Percentiles rank a stretch among this genome's conserved stretches.
phyloP scores from a whole-genome alignment of 2,113 vertebrate genomes.

The Notechis scutatus region DNA sequence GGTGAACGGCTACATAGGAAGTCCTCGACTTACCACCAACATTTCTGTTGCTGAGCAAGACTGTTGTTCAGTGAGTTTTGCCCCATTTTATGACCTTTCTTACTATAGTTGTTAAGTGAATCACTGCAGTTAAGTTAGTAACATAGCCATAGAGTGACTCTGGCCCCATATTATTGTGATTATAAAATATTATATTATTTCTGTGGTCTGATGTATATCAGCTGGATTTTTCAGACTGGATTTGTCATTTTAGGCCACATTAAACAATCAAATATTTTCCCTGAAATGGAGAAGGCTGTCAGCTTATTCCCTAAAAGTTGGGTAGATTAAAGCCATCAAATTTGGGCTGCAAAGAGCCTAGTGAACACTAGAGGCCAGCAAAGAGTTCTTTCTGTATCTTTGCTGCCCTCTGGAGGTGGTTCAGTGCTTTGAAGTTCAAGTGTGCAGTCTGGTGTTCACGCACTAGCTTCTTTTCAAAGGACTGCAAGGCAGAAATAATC shows the following conservation, averaged over 20 bases:
- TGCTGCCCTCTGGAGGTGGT: background rate
- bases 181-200: background rate
- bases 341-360: background rate
- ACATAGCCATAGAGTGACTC: background rate
- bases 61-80: background rate
- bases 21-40: background rate
- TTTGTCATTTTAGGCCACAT: background rate
- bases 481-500: background rate
- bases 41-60: background rate
- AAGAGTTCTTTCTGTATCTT: background rate
- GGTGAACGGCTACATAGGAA: background rate
- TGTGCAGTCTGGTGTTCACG: background rate
- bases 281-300: background rate
- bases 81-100: background rate
- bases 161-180: background rate
- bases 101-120: background rate
- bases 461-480: background rate
- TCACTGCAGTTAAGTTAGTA: background rate
- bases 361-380: background rate
- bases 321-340: background rate
- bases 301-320: background rate
- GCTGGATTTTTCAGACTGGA: background rate
- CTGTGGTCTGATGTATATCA: background rate
- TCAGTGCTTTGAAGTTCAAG: background rate
- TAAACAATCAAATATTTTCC: background rate